These are phyloP conservation scores for Brachyptera putata DNA, from an alignment of 2,888 invertebrate genomes.

Conservation along the genomic window DNA sequence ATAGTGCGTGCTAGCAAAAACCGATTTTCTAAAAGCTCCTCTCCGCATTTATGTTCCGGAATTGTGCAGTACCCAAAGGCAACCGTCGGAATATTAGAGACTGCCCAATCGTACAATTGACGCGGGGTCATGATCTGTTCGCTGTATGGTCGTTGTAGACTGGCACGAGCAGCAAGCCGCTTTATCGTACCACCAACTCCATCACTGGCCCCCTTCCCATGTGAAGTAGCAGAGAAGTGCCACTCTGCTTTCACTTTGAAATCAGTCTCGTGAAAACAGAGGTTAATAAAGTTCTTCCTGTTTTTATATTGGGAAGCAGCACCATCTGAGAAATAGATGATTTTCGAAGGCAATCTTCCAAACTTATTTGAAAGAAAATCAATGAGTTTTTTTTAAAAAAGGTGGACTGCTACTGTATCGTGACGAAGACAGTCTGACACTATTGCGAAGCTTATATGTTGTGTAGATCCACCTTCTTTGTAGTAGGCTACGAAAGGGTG, in stretches of 20 bases:
- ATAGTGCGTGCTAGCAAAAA: too few species aligned
- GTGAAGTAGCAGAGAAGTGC: conserved; percentile 22
- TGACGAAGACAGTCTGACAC: conserved; percentile 33
- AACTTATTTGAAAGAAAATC: too few species aligned
- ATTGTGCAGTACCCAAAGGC: too few species aligned
- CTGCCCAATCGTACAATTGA: neutral
- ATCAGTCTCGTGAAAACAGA: neutral
- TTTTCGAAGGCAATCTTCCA: conserved; percentile 19
- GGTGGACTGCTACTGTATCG: conserved; percentile 30
- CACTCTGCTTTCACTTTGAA: conserved; percentile 26
- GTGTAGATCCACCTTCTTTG: conserved; percentile 19
- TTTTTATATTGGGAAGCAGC: conserved; percentile 37
- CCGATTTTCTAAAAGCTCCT: too few species aligned
- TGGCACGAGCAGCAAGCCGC: conserved; percentile 9
- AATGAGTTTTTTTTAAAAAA: neutral
- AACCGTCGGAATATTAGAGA: neutral
- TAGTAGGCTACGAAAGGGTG: conserved; percentile 34
- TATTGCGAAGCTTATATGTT: conserved; percentile 21
- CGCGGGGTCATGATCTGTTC: neutral
- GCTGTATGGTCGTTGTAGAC: conserved; percentile 13
- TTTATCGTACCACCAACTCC: conserved; percentile 13
- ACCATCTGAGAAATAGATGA: conserved; percentile 36
- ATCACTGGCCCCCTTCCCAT: conserved; percentile 23
- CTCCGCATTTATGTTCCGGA: too few species aligned
- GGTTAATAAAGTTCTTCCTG: conserved; percentile 29